Percentiles rank a stretch among this genome's conserved stretches.
Conservation (phyloP, 2,888 invertebrate species). For the Leucozona laternaria region DNA sequence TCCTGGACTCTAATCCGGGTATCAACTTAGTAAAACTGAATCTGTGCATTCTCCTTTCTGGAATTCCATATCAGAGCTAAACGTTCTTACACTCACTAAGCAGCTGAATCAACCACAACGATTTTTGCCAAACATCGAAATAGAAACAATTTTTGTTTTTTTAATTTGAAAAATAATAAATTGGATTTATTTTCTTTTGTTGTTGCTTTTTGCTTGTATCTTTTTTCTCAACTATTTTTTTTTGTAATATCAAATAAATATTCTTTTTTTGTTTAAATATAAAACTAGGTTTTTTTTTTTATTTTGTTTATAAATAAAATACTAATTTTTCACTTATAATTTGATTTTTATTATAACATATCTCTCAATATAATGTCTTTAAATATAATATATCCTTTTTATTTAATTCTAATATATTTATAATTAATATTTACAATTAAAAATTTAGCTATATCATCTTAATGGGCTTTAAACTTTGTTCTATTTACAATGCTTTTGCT, state of each 20-base stretch:
- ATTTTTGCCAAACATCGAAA: background rate
- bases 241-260: slow-evolving; percentile 78
- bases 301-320: slow-evolving; percentile 80
- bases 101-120: too few species aligned
- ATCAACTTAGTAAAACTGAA: too few species aligned
- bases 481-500: slow-evolving; percentile 72
- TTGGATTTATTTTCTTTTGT: slow-evolving; percentile 78
- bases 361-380: slow-evolving; percentile 76
- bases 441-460: slow-evolving; percentile 74
- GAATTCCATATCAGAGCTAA: too few species aligned
- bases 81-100: too few species aligned
- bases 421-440: slow-evolving; percentile 74
- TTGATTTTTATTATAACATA: slow-evolving; percentile 76
- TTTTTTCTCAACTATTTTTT: slow-evolving; percentile 78
- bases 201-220: slow-evolving; percentile 77
- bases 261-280: slow-evolving; percentile 80
- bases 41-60: too few species aligned
- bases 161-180: slow-evolving; percentile 78
- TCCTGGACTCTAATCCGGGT: too few species aligned
- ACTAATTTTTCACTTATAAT: slow-evolving; percentile 79
- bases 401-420: slow-evolving; percentile 64
- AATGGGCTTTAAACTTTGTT: slow-evolving; percentile 58
- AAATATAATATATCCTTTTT: slow-evolving; percentile 70
- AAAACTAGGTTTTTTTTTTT: slow-evolving; percentile 77
- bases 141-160: slow-evolving; percentile 29